Conservation (phyloP, 2,113 vertebrate species). For the Dissostichus mawsoni region DNA sequence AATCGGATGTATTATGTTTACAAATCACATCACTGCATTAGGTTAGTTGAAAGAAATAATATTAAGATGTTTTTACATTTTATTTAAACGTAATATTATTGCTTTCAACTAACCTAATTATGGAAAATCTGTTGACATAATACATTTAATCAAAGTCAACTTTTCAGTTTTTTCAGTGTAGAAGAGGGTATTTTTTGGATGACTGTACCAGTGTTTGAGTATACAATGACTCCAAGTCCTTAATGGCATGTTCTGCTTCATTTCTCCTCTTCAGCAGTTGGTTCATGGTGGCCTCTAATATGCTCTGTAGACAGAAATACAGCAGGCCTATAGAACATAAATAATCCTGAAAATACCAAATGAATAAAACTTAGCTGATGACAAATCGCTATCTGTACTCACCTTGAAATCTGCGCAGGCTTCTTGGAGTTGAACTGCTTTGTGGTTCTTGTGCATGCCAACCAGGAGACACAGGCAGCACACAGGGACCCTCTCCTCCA, state of each 20-base stretch:
- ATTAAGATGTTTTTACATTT: no score
- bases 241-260: constrained; percentile 71
- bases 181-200: neutral
- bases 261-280: constrained; percentile 74
- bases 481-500: constrained; percentile 74
- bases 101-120: no score
- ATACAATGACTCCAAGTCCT: constrained; percentile 77
- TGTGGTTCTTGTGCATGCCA: constrained; percentile 79
- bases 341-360: neutral
- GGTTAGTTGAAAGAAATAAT: no score
- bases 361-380: neutral
- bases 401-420: constrained; percentile 80
- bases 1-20: no score
- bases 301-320: constrained; percentile 63
- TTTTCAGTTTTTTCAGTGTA: no score
- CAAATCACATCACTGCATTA: no score
- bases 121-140: no score
- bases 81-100: no score
- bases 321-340: constrained; percentile 32
- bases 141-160: no score
- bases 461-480: constrained; percentile 81
- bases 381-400: neutral
- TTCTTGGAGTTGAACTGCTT: constrained; percentile 70
- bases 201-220: constrained; percentile 74
- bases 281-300: constrained; percentile 67